Evolutionary conservation across 2,113 vertebrate genomes (phyloP), one percentile per base, ranked within the genome.

Genomic region (Perca fluviatilis): DNA sequence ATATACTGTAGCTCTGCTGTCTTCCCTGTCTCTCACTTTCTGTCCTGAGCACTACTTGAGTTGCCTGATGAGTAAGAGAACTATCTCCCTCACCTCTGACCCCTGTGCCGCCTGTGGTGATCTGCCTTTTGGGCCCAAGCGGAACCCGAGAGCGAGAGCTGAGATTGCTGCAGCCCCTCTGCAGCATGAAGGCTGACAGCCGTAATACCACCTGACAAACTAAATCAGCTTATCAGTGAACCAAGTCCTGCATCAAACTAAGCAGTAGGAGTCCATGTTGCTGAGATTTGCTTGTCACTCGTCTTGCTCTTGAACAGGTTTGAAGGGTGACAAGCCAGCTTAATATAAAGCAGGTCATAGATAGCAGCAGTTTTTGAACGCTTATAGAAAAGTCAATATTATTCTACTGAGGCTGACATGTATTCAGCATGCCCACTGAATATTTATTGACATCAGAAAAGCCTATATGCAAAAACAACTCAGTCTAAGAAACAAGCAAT

Each of bases 121-220:
- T 51, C 46, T 68, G 63, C 53, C 60, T 75, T 64, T 53, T 74
- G 10, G 73, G 47, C 47, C 57, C 19, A 12, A 10, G 53, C 0
- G 13, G 58, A 33, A 33, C 33, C 33, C 6, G 33, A 33, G 33
- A 33, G 54, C 30, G 33, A 36, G 62, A 51, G 72, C 67, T 16
- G 65, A 71, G 64, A 75, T 53, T 57, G 70, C 54, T 3, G 18
- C 25, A 23, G 25, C n/a, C 65, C 50, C 36, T 53, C 49, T 57
- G 66, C 61, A 36, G 65, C 65, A 70, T 75, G 30, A 46, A 27
- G 51, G 56, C 76, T 10, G 57, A 69, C 70, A 69, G 64, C 27
- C 46, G 25, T 75, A 70, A 83, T 56, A 53, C 47, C 85, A 46
- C 12, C 76, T 83, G 80, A 71, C 80, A 79, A 70, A 83, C 53